Percentiles rank a stretch among this genome's conserved stretches.
Conservation (phyloP, 2,888 invertebrate genomes). For the Girardia tigrina region DNA sequence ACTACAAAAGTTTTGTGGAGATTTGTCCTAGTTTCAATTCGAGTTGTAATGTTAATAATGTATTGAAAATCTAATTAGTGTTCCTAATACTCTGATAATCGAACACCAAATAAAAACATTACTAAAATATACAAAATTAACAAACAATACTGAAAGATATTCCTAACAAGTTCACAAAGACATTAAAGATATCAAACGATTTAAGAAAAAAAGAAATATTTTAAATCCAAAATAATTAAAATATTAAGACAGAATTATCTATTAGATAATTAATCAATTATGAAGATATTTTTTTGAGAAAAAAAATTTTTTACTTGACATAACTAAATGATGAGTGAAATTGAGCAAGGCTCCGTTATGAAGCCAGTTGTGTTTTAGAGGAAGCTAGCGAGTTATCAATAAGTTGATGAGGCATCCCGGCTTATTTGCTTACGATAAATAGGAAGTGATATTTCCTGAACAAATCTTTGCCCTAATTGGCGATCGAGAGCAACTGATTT, state of each 20-base stretch:
- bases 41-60: too few species aligned
- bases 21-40: too few species aligned
- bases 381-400: neutral
- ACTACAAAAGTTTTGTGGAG: too few species aligned
- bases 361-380: neutral
- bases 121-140: too few species aligned
- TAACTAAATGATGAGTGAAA: neutral
- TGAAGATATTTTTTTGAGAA: neutral
- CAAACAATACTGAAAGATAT: too few species aligned
- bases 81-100: too few species aligned
- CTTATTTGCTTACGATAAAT: neutral
- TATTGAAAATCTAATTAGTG: too few species aligned
- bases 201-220: neutral
- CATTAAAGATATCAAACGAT: too few species aligned
- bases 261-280: neutral
- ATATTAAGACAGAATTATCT: neutral
- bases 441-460: neutral
- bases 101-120: too few species aligned
- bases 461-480: neutral
- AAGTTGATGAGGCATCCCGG: neutral
- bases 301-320: neutral
- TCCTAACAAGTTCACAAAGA: too few species aligned
- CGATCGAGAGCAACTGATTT: neutral
- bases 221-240: neutral
- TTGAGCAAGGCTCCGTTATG: neutral